A percentile compares a stretch with the other conserved stretches of the same genome.
Conservation (phyloP, 2,797 vertebrate genomes). For the Sternarchorhynchus goeldii region DNA sequence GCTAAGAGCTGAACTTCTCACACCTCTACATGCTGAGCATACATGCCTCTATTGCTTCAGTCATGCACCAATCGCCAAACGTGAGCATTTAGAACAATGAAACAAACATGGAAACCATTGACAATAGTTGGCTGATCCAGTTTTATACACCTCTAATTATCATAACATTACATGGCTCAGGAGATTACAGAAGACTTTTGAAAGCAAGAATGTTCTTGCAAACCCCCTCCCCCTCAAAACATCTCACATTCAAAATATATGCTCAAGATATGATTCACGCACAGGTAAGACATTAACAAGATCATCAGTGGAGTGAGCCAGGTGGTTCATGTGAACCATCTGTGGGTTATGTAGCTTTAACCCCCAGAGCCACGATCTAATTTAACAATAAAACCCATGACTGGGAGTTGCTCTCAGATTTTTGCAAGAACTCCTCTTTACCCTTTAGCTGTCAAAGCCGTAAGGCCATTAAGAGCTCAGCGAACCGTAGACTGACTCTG, state of each 20-base stretch:
- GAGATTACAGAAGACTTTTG: background rate
- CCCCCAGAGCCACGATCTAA: background rate
- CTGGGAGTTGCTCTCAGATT: background rate
- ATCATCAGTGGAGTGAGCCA: background rate
- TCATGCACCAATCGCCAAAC: conserved; percentile 11
- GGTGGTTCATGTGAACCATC: background rate
- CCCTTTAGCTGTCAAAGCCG: background rate
- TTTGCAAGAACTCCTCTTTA: background rate
- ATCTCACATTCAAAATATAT: background rate
- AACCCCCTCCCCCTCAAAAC: too few species aligned
- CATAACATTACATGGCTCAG: conserved; percentile 14
- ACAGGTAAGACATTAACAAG: background rate
- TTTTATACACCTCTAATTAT: conserved; percentile 1
- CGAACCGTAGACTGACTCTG: background rate
- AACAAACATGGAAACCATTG: conserved; percentile 7
- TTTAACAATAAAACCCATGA: background rate
- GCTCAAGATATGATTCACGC: background rate
- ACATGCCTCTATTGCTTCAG: background rate
- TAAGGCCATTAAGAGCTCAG: conserved; percentile 16
- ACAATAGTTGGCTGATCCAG: conserved; percentile 10
- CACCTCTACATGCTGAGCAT: background rate
- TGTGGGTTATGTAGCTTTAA: background rate
- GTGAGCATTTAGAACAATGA: conserved; percentile 5
- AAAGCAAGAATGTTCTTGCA: background rate
- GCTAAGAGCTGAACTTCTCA: background rate